Base-by-base conservation (phyloP, 2,113 vertebrate species). In the Periophthalmodon schlosseri region DNA sequence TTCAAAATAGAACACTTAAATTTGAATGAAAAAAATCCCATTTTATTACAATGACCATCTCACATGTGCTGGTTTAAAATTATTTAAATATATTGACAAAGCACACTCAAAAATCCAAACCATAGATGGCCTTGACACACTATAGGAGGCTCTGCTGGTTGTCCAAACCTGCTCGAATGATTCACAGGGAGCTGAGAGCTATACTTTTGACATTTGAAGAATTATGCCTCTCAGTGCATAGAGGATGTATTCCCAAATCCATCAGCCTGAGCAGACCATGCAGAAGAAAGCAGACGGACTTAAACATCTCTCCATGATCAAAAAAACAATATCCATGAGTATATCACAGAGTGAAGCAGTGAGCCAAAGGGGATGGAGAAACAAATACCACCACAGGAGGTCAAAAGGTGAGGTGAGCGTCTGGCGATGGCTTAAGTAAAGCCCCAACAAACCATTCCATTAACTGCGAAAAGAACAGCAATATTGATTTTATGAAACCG, bases 1-100 rank as follows among this genome's bases (percentile, higher is more conserved):
- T 4, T 69, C 63, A 77, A 85, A 78, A 33, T 72, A 70, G 65
- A 73, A 61, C 79, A 69, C 39, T 39, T 39, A 39, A 60, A 84
- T 54, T 20, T 65, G 46, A 68, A 50, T 28, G 21, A 21, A 12
- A 58, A 28, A 52, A 67, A 49, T 67, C 73, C n/a, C 4, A 76
- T 76, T 82, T 16, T 16, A 33, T 15, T 12, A 65, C 3, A n/a
- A n/a, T 39, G 11, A 11, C 16, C 9, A 12, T 10, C 34, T 5
- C 14, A 61, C 28, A 64, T 64, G 14, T 18, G 24, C 33, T 65
- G 24, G 23, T 60, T 12, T 28, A 20, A 20, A 65, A 11, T 10
- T 39, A 13, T 34, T 23, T 8, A 9, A 44, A 10, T 56, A 20
- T 56, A 56, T 21, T 56, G n/a, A 52, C 2, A 6, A 33, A 65